Evolutionary conservation across 2,113 vertebrate genomes (phyloP).

Genomic region (Benitochromis conjunctus): DNA sequence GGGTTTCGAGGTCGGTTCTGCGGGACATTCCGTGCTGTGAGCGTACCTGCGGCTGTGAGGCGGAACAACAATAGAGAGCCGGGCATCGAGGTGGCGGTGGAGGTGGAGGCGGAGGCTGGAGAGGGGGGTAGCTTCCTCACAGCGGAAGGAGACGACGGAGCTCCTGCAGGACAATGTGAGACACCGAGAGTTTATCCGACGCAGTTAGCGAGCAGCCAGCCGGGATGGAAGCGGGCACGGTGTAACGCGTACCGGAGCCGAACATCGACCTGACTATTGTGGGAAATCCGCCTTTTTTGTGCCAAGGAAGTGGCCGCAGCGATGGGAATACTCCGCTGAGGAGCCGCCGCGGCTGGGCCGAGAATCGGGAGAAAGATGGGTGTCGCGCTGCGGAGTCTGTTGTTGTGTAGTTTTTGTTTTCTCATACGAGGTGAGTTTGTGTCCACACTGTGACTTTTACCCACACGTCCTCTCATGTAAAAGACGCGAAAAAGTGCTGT

Average conservation of each 20-base stretch:
- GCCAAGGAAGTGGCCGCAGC: conserved; percentile 27
- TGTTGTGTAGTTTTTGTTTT: conserved; percentile 83
- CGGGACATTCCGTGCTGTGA: neutral
- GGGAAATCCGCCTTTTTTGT: neutral
- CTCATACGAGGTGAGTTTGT: conserved; percentile 82
- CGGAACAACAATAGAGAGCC: conserved; percentile 57
- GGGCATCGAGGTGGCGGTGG: conserved; percentile 3
- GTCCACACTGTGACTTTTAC: neutral
- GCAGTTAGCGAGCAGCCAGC: conserved; percentile 1
- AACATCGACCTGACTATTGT: neutral
- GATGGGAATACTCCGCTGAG: conserved; percentile 66
- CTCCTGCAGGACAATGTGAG: conserved; percentile 72
- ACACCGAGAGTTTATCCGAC: conserved; percentile 23
- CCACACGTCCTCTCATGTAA: neutral
- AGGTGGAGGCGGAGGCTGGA: neutral
- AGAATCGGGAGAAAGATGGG: conserved; percentile 79
- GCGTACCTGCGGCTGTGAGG: neutral
- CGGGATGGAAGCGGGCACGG: conserved; percentile 51
- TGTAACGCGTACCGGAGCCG: neutral
- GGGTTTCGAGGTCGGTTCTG: neutral
- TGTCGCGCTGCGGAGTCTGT: conserved; percentile 83
- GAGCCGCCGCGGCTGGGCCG: conserved; percentile 45
- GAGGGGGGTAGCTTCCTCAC: conserved; percentile 44
- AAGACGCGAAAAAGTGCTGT: neutral
- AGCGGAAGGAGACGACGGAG: conserved; percentile 74